phyloP scores from a whole-genome alignment of 1,140 invertebrate species.

The Ips typographus region DNA sequence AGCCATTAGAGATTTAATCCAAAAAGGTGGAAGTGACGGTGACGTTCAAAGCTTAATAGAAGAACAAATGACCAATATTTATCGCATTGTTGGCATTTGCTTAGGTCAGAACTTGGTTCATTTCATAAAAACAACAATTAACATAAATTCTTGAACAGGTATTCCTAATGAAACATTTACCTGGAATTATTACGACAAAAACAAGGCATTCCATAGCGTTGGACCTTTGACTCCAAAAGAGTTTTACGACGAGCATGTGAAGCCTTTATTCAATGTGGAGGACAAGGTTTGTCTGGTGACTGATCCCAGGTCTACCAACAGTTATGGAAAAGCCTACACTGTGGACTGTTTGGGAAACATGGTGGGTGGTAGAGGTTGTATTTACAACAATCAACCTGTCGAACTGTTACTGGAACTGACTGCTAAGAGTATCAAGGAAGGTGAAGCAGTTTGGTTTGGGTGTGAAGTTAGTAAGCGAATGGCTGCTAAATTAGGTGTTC shows the following conservation, averaged over 20 bases:
- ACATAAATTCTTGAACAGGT: conserved; percentile 51
- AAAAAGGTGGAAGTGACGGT: conserved; percentile 57
- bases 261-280: conserved; percentile 77
- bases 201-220: conserved; percentile 72
- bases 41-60: conserved; percentile 62
- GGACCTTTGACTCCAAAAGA: conserved; percentile 76
- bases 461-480: conserved; percentile 84
- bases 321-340: conserved; percentile 77
- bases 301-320: conserved; percentile 77
- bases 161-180: conserved; percentile 78
- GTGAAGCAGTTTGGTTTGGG: conserved; percentile 92
- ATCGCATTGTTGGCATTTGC: conserved; percentile 80
- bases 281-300: conserved; percentile 85
- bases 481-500: conserved; percentile 76
- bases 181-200: conserved; percentile 88
- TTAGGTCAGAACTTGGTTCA: conserved; percentile 53
- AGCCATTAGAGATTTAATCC: conserved; percentile 65
- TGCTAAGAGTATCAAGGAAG: conserved; percentile 74
- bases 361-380: conserved; percentile 70
- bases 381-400: conserved; percentile 87
- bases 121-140: neutral
- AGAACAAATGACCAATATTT: conserved; percentile 75
- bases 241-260: conserved; percentile 81
- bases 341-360: conserved; percentile 88
- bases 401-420: conserved; percentile 73